phyloP scores from a whole-genome alignment of 2,113 vertebrate genomes.

The Neolamprologus fasciatus region DNA sequence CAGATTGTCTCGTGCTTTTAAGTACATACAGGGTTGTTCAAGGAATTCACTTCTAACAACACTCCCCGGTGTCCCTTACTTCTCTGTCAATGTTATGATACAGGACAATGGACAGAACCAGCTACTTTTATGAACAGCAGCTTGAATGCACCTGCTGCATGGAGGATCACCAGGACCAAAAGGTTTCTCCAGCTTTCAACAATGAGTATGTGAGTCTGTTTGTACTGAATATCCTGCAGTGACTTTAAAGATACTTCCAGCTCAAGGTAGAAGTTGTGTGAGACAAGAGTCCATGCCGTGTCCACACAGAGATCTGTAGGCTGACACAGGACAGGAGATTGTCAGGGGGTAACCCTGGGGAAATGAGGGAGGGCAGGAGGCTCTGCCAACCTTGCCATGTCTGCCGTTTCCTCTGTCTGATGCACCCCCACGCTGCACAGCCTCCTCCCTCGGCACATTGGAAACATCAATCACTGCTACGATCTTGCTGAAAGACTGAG shows the following conservation, averaged over 20 bases:
- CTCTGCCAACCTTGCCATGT: neutral
- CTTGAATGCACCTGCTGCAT: neutral
- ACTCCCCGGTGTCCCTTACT: neutral
- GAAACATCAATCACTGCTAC: constrained; percentile 13
- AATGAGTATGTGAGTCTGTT: neutral
- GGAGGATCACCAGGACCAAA: neutral
- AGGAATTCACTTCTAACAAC: neutral
- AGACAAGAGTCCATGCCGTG: neutral
- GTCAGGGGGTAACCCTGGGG: neutral
- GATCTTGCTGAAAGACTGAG: constrained; percentile 30
- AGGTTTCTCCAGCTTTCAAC: neutral
- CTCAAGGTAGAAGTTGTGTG: neutral
- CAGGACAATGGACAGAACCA: neutral
- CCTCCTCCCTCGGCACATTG: neutral
- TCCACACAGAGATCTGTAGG: neutral
- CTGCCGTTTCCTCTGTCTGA: neutral
- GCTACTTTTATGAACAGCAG: neutral
- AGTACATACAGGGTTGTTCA: neutral
- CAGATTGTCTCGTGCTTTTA: neutral
- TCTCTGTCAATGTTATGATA: neutral
- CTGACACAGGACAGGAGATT: constrained; percentile 2
- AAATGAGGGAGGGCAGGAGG: neutral
- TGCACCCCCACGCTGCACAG: neutral
- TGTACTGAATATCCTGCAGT: neutral
- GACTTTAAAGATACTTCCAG: neutral